A percentile compares a stretch with the other conserved stretches of the same genome.
Evolutionary conservation across 2,888 invertebrate species (phyloP).

Genomic region (Meghimatium bilineatum): DNA sequence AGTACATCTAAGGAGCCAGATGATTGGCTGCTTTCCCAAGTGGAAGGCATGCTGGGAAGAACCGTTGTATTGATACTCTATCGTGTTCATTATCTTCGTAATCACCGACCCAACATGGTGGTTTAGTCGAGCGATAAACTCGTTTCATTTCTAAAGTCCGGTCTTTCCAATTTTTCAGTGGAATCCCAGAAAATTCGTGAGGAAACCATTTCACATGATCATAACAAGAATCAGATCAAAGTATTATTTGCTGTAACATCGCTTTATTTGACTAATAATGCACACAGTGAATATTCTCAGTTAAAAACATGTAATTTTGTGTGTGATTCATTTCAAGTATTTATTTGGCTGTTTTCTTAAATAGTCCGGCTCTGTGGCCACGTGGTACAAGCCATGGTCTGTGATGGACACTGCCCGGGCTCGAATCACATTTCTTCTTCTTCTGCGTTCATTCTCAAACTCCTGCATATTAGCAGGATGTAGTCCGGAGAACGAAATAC

Average conservation of each 20-base stretch:
- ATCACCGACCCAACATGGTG: slow-evolving; percentile 41
- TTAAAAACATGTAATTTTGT: too few relatives aligned
- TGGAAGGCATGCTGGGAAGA: slow-evolving; percentile 47
- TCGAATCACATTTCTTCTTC: too few relatives aligned
- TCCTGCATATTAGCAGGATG: too few relatives aligned
- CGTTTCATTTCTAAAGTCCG: slow-evolving; percentile 26
- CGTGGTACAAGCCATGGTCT: too few relatives aligned
- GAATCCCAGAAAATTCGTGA: neutral
- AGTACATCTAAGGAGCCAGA: slow-evolving; percentile 35
- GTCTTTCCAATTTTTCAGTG: slow-evolving; percentile 1
- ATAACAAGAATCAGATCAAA: slow-evolving; percentile 26
- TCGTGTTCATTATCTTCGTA: slow-evolving; percentile 39
- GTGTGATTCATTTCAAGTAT: too few relatives aligned
- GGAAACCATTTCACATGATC: slow-evolving; percentile 18
- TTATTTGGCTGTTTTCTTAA: too few relatives aligned
- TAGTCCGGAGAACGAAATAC: too few relatives aligned
- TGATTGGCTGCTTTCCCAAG: slow-evolving; percentile 44
- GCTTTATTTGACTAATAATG: neutral
- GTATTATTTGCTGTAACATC: neutral
- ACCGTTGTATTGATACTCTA: slow-evolving; percentile 38
- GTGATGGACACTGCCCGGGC: too few relatives aligned
- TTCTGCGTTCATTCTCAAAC: too few relatives aligned
- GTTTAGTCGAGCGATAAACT: slow-evolving; percentile 40
- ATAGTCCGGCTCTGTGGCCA: too few relatives aligned
- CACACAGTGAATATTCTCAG: too few relatives aligned